Base-by-base conservation (phyloP, 2,797 vertebrate genomes). In the Centroberyx gerrardi region DNA sequence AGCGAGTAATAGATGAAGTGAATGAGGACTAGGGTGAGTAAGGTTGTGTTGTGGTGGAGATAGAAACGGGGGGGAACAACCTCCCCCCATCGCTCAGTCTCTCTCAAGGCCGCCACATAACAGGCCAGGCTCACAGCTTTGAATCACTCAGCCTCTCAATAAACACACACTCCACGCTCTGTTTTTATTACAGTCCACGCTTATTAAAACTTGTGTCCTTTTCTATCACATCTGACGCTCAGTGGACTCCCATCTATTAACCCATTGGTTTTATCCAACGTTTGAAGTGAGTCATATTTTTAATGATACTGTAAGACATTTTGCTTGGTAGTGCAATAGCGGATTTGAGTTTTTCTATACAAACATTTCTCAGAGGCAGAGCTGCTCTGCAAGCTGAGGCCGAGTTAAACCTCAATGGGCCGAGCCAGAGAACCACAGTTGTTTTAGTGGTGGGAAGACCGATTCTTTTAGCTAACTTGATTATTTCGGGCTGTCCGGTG, bases 41-140 rank as follows among this genome's bases (percentile, higher is more conserved):
- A 60, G 74, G 72, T 46, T 69, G 61, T 64, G 71, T 54, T 65
- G 18, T 58, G 44, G 12, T 53, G 33, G 72, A 69, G 81, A 76
- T 36, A 62, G 44, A 78, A 27, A 54, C 27, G 12, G 12, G 53
- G 53, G 29, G 74, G 60, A 83, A 55, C 55, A 44, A 49, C 68
- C 88, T 85, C 72, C 77, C 72, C 60, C 81, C 82, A 74, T 86
- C 85, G 87, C 89, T 81, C 88, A 86, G 79, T 59, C 72, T 80
- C 76, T 78, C 74, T 84, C 82, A 86, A 86, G 86, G 83, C 88
- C 66, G 59, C 58, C 71, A 69, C 60, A 71, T 70, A 81, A 87
- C 61, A 81, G 83, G 18, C 74, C 60, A 66, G 67, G 64, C 81
- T 77, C 49, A 28, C 74, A 66, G 82, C 62, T 81, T 76, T 77